Evolutionary conservation across 2,888 invertebrate genomes (phyloP), one percentile per base, ranked within the genome.

Genomic region (Eupeodes latifasciatus): DNA sequence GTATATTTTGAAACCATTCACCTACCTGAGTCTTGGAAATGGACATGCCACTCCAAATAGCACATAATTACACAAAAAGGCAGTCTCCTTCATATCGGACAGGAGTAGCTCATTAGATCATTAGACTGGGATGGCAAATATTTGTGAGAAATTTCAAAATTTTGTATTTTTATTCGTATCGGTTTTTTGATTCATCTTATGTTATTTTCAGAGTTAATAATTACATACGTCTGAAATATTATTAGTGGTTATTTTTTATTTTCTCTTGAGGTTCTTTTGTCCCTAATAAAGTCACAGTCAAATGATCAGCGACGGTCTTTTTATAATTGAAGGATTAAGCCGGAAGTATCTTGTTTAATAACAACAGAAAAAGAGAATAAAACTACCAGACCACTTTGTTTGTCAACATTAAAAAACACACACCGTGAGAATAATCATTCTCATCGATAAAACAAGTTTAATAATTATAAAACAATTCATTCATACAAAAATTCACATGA

Each of bases 221-320:
- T 64, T 64, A 64, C 14, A 64, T 7, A 19, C 19, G 14, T 27
- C 27, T 7, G 12, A 64, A 14, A 16, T 64, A 3, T 14, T 64
- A 64, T 47, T 64, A 44, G 44, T 47, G 12, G 19, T 19, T 64
- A 12, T 27, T 27, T 51, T n/a, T 6, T 51, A 27, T 61, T 64
- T 19, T 11, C 34, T 59, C 7, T 7, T 36, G 7, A 4, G 27
- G 11, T 10, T 40, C 9, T 40, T 40, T 40, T 40, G 40, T 14
- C 47, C 14, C 9, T 47, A 27, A 64, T 14, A 64, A 27, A 64
- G 64, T 64, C 47, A 64, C 64, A 64, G 64, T 64, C 47, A 64
- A 64, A 47, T 62, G 47, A 64, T 64, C 44, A 47, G 47, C 27
- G 19, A 64, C 11, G 47, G 19, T 27, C 27, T 27, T 12, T 47